Percentiles rank a stretch among this genome's conserved stretches.
phyloP scores from a whole-genome alignment of 2,888 invertebrate genomes.

The Plebejus anna region DNA sequence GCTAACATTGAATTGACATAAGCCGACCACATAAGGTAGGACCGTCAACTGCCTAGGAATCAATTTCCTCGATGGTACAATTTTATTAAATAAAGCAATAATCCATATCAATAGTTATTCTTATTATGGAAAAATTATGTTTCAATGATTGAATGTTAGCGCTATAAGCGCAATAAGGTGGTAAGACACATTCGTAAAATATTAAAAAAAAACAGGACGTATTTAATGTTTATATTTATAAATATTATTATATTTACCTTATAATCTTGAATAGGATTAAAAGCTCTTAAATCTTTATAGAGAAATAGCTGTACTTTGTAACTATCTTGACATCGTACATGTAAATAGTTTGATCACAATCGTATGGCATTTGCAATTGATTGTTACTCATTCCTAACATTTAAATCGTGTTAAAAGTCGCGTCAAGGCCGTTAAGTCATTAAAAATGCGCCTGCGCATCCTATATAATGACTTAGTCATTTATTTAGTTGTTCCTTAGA shows the following conservation, averaged over 20 bases:
- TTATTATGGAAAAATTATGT: background rate
- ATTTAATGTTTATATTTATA: too few relatives aligned
- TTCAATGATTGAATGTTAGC: background rate
- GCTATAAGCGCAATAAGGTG: background rate
- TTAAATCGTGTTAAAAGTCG: constrained; percentile 60
- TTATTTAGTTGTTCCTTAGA: background rate
- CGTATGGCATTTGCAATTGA: constrained; percentile 18
- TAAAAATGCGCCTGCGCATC: constrained; percentile 46
- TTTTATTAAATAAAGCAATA: background rate
- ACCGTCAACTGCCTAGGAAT: too few relatives aligned
- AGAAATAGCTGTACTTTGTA: background rate
- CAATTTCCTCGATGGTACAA: too few relatives aligned
- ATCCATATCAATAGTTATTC: background rate
- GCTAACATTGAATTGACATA: too few relatives aligned
- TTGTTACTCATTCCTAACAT: constrained; percentile 52
- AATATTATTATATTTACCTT: too few relatives aligned
- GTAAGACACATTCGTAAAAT: too few relatives aligned
- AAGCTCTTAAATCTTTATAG: background rate
- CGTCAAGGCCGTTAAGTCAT: constrained; percentile 57
- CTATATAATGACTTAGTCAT: background rate
- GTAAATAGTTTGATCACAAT: constrained; percentile 26
- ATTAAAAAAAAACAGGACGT: too few relatives aligned
- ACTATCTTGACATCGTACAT: constrained; percentile 13
- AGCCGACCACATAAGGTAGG: too few relatives aligned
- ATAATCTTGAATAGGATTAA: background rate